Evolutionary conservation across 2,113 vertebrate genomes (phyloP), one percentile per base, ranked within the genome.

Genomic region (Uria aalge): DNA sequence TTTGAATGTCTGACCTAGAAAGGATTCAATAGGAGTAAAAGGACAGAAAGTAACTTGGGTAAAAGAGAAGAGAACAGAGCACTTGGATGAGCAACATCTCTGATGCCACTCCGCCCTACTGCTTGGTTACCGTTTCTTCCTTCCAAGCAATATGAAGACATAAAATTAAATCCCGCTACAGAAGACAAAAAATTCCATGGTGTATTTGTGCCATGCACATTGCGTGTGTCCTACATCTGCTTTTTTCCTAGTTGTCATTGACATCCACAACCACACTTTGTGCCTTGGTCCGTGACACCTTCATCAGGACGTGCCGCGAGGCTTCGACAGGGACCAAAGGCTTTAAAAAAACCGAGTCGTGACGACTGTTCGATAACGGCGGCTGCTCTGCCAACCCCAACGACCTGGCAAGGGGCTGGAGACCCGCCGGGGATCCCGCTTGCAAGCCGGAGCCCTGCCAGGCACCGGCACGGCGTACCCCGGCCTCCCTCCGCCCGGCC

Each of bases 1-100:
- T 86, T 98, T 98, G 47, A 98, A 99, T 3, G 99, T 97, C 88
- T 99, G 98, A 90, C 95, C 99, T 99, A 95, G 12, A 59, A 88
- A 47, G 17, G 19, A 71, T 53, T 18, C 34, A 60, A 4, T 0
- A 1, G 18, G 16, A 67, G 26, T 32, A 85, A 77, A 68, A 72
- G 12, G 34, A 47, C 12, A 50, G 43, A 32, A 73, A 78, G 32
- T 4, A 78, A 74, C 40, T 92, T 2, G 1, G 6, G 29, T 40
- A 85, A 68, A 64, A 57, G 7, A 9, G 2, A n/a, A 29, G 50
- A 79, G 12, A 75, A 27, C 14, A 67, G 18, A 63, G 24, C 13
- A 78, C 50, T 5, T 16, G n/a, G 24, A 73, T 11, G 3, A 62
- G 30, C 27, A 34, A 38, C 7, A 36, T 8, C 21, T 55, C 74